Evolutionary conservation across 2,888 invertebrate genomes (phyloP), one percentile per base, ranked within the genome.

Genomic region (Diarsia dahlii): DNA sequence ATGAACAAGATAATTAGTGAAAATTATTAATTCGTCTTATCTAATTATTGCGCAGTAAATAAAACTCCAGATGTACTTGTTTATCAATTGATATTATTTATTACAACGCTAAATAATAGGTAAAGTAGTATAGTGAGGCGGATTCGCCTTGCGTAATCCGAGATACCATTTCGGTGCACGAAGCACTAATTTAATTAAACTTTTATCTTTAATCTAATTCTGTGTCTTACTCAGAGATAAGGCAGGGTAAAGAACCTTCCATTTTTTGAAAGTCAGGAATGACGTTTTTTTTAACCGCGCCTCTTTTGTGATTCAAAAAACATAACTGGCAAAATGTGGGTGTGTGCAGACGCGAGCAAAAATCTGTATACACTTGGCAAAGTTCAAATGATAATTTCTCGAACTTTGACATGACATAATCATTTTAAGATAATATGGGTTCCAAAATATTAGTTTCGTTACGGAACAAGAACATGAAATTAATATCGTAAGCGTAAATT

Each of bases 11-110:
- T 76, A 52, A 77, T 56, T 20, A 28, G 34, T 56, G 50, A 56
- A 75, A 77, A 77, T 82, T 3, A 76, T 56, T 50, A 45, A 63
- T 75, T 56, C 10, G 20, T 23, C 63, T 75, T n/a, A 82, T 82
- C 74, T n/a, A 62, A 52, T 3, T 50, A 46, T 13, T 82, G 54
- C 76, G 77, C 82, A 50, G 81, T 45, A 45, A 20, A 28, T 28
- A 28, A 28, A 28, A 63, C 48, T 63, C 15, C 54, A 81, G 28
- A 81, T 81, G 80, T 63, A 81, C 34, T 50, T 75, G 15, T 64
- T 76, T 77, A 75, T 82, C 63, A 56, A 75, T 52, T 73, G 46
- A 72, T 72, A 76, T 52, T 68, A 50, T 70, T 76, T 18, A 45
- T 65, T 54, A 20, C 10, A 63, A n/a, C 0, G n/a, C n/a, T 34